phyloP scores from a whole-genome alignment of 2,113 vertebrate species.

The Larimichthys crocea region DNA sequence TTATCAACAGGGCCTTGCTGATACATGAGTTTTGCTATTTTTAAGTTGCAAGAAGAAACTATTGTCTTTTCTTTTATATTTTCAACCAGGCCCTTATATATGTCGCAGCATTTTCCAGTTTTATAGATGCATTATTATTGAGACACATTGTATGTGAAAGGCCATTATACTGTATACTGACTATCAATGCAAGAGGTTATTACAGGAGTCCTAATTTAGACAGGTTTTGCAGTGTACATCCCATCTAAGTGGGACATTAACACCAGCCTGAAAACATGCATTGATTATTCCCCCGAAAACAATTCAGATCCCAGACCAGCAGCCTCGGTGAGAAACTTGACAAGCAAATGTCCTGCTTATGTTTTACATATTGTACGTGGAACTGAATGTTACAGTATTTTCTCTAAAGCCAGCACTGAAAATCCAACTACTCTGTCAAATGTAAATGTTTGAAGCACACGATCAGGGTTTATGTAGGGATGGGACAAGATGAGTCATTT shows the following conservation, averaged over 20 bases:
- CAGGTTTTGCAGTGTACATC: neutral
- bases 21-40: neutral
- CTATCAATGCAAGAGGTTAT: neutral
- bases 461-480: slow-evolving; percentile 16
- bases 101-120: neutral
- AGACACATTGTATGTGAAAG: neutral
- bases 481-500: neutral
- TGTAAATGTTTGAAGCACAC: slow-evolving; percentile 5
- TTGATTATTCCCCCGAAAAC: neutral
- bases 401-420: slow-evolving; percentile 42
- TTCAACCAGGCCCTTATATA: neutral
- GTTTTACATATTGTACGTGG: slow-evolving; percentile 33
- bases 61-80: too few species aligned
- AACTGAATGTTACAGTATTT: slow-evolving; percentile 33
- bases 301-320: slow-evolving; percentile 27
- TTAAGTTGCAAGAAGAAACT: neutral
- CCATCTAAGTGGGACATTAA: neutral
- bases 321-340: neutral
- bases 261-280: neutral
- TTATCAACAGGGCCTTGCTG: neutral
- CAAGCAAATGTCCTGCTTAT: neutral
- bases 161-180: neutral
- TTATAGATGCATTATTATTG: neutral
- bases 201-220: neutral
- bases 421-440: slow-evolving; percentile 10